Evolutionary conservation across 1,140 invertebrate species (phyloP).

Genomic region (Cecropterus lyciades): DNA sequence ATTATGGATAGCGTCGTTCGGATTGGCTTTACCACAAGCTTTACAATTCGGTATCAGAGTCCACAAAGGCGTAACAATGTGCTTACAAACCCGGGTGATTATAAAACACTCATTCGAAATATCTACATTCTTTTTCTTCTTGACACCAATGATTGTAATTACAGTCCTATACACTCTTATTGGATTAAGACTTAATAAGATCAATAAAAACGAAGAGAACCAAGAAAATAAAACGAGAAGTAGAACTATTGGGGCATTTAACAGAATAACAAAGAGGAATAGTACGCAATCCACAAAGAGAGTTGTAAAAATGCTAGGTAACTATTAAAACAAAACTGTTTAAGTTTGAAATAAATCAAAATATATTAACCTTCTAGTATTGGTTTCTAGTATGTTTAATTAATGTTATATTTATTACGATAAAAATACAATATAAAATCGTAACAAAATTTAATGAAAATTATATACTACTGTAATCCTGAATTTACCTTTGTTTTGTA

Average conservation of each 20-base stretch:
- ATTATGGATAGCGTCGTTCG: conserved; percentile 89
- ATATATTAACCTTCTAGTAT: too few species aligned
- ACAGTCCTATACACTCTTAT: conserved; percentile 94
- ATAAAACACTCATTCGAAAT: conserved; percentile 91
- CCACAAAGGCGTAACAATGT: conserved; percentile 80
- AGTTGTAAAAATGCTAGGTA: conserved; percentile 86
- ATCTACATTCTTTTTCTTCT: conserved; percentile 93
- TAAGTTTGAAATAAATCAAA: too few species aligned
- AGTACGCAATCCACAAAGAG: conserved; percentile 81
- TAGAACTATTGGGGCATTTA: conserved; percentile 45
- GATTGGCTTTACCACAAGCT: conserved; percentile 92
- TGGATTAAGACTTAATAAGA: conserved; percentile 89
- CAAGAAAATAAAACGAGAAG: conserved; percentile 57
- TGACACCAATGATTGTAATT: conserved; percentile 94
- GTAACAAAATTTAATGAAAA: too few species aligned
- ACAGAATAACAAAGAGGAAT: conserved; percentile 64
- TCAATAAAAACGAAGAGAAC: conserved; percentile 84
- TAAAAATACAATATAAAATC: too few species aligned
- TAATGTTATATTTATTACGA: too few species aligned
- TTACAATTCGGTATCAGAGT: conserved; percentile 88
- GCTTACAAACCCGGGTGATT: conserved; percentile 86
- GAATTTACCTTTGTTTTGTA: too few species aligned
- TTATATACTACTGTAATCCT: too few species aligned
- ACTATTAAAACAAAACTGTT: too few species aligned
- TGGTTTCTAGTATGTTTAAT: too few species aligned